Evolutionary conservation across 1,140 invertebrate species (phyloP).

Genomic region (Sitobion miscanthi): DNA sequence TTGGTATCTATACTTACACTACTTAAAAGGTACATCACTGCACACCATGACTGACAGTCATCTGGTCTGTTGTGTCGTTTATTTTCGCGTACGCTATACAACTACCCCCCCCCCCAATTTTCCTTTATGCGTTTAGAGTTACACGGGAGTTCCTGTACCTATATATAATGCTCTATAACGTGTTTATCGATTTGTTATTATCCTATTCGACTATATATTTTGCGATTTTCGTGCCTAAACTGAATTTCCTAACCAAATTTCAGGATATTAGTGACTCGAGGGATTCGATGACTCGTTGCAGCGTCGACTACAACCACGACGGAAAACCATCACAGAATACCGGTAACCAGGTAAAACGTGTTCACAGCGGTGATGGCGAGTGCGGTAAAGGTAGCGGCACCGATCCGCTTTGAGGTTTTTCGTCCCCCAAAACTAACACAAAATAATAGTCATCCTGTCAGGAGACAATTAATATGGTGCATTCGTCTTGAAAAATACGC

Average conservation of each 20-base stretch:
- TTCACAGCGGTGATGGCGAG: conserved; percentile 26
- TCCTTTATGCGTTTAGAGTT: background rate
- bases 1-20: too few species aligned
- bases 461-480: background rate
- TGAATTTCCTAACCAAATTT: background rate
- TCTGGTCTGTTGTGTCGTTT: background rate
- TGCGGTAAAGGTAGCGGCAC: conserved; percentile 7
- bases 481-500: background rate
- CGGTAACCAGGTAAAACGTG: conserved; percentile 56
- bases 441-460: too few species aligned
- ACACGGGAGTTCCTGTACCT: too few species aligned
- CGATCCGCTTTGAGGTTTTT: conserved; percentile 27
- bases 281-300: conserved; percentile 54
- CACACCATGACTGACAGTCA: background rate
- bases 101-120: background rate
- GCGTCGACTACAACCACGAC: conserved; percentile 35
- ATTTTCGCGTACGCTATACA: background rate
- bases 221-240: background rate
- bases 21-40: too few species aligned
- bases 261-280: conserved; percentile 58
- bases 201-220: background rate
- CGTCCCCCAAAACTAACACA: background rate
- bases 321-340: conserved; percentile 46
- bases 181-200: background rate
- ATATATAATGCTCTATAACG: background rate